A percentile compares a stretch with the other conserved stretches of the same genome.
phyloP scores from a whole-genome alignment of 2,113 vertebrate species.

The Crotalus horridus region DNA sequence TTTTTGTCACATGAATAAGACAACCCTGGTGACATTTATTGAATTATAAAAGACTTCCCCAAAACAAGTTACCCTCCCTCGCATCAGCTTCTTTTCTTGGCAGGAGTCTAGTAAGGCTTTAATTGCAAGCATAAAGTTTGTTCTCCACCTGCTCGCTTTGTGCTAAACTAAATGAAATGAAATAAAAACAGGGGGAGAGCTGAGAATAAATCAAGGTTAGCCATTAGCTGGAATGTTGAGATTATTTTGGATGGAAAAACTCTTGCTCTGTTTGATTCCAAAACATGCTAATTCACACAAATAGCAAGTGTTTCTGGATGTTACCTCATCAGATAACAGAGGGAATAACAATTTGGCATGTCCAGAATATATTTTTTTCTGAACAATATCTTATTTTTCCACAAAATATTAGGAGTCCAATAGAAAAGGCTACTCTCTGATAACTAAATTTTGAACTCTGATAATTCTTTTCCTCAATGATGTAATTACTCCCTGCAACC shows the following conservation, averaged over 20 bases:
- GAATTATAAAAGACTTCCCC: conserved; percentile 11
- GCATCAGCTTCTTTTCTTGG: neutral
- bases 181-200: neutral
- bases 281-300: neutral
- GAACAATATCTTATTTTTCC: neutral
- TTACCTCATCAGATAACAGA: neutral
- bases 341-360: neutral
- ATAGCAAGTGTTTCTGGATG: neutral
- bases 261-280: neutral
- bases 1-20: conserved; percentile 10
- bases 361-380: neutral
- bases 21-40: neutral
- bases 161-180: neutral
- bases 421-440: neutral
- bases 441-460: neutral
- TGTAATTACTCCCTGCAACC: neutral
- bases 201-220: neutral
- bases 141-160: neutral
- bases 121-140: neutral
- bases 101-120: neutral
- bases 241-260: accelerated
- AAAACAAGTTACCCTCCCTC: conserved; percentile 6
- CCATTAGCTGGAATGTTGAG: neutral
- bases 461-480: neutral
- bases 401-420: neutral